A percentile compares a stretch with the other conserved stretches of the same genome.
These are phyloP conservation scores for Idaea straminata DNA, from an alignment of 2,888 invertebrate genomes.

Conservation along the genomic window DNA sequence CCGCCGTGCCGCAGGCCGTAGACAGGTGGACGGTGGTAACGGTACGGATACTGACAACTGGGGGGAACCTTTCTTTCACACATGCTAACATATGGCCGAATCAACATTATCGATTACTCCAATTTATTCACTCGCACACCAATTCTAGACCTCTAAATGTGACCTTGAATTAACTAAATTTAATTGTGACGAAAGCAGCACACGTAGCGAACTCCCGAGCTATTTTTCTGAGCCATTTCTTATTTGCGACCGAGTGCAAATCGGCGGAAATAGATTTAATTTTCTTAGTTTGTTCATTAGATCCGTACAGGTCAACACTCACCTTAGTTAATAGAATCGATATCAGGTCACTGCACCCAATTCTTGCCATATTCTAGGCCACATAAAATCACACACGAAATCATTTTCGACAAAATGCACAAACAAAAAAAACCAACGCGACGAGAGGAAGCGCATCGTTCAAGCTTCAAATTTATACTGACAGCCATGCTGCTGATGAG, in stretches of 20 bases:
- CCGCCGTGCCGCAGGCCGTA: neutral
- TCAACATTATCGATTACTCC: conserved; percentile 52
- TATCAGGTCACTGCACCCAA: conserved; percentile 77
- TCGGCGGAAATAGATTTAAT: conserved; percentile 21
- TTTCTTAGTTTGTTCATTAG: conserved; percentile 11
- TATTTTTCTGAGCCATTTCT: conserved; percentile 55
- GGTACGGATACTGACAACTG: conserved; percentile 52
- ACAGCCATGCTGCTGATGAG: conserved; percentile 95
- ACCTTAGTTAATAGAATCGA: conserved; percentile 59
- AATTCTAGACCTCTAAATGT: conserved; percentile 44
- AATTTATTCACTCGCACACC: conserved; percentile 44
- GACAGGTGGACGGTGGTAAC: conserved; percentile 41
- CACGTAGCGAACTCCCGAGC: conserved; percentile 53
- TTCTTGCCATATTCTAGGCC: conserved; percentile 76
- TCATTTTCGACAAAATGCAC: conserved; percentile 76
- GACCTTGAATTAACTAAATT: conserved; percentile 61
- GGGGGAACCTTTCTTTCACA: conserved; percentile 55
- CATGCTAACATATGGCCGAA: conserved; percentile 69
- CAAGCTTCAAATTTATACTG: conserved; percentile 98
- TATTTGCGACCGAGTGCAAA: conserved; percentile 27
- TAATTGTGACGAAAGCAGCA: conserved; percentile 56
- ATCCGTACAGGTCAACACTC: conserved; percentile 35
- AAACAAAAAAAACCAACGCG: conserved; percentile 81
- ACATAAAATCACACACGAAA: conserved; percentile 77
- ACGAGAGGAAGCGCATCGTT: conserved; percentile 92